phyloP scores from a whole-genome alignment of 2,113 vertebrate genomes.

The Silurus meridionalis region DNA sequence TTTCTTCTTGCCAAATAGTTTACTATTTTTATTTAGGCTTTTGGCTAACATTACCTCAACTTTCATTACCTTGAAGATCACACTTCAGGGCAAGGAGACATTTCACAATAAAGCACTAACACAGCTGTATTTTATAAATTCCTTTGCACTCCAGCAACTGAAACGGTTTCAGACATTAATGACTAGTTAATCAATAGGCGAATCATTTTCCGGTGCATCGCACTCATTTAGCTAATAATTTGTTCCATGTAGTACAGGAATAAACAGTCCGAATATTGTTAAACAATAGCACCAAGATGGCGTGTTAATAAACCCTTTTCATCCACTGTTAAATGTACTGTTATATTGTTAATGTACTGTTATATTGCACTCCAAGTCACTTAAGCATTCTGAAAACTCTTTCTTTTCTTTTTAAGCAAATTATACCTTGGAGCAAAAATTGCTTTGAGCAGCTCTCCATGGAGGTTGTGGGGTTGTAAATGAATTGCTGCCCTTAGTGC shows the following conservation, averaged over 20 bases:
- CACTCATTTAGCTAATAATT: background rate
- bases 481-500: slow-evolving; percentile 22
- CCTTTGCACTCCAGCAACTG: background rate
- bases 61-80: background rate
- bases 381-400: background rate
- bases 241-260: background rate
- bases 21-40: background rate
- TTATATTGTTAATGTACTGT: slow-evolving; percentile 3
- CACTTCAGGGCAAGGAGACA: background rate
- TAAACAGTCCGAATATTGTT: background rate
- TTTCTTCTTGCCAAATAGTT: background rate
- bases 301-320: background rate
- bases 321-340: background rate
- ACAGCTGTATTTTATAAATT: background rate
- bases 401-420: background rate
- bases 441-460: slow-evolving; percentile 18
- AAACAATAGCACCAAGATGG: background rate
- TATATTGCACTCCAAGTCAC: background rate
- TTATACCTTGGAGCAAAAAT: background rate
- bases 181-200: background rate
- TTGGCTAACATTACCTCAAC: background rate
- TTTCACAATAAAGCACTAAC: background rate
- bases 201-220: background rate
- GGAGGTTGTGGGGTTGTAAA: background rate
- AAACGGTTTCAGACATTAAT: background rate